Percentiles rank a stretch among this genome's conserved stretches.
These are phyloP conservation scores for Hyperoplus lanceolatus DNA, from an alignment of 2,797 vertebrate genomes.

Conservation along the genomic window DNA sequence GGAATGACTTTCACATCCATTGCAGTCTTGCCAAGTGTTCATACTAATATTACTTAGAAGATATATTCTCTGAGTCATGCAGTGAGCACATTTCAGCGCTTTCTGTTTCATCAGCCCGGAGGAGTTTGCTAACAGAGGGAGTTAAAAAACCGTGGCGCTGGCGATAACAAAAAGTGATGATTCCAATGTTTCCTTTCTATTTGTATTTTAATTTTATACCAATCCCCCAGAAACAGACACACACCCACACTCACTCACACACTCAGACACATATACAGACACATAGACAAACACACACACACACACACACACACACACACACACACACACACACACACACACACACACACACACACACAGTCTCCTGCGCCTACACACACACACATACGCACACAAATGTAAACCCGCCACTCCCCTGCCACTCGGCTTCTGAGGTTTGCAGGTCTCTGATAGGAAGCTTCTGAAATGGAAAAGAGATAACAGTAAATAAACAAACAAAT, in stretches of 20 bases:
- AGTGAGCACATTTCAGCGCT: constrained; percentile 67
- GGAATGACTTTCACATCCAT: constrained; percentile 56
- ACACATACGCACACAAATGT: constrained; percentile 44
- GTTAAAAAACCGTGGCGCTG: constrained; percentile 68
- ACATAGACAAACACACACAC: neutral
- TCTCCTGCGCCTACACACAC: constrained; percentile 1
- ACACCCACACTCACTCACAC: constrained; percentile 29
- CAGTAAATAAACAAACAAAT: constrained; percentile 86
- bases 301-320: constrained; percentile 26
- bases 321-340: constrained; percentile 36
- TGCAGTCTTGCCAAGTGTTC: constrained; percentile 65
- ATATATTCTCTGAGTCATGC: constrained; percentile 69
- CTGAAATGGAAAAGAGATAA: constrained; percentile 85
- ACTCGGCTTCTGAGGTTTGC: constrained; percentile 82
- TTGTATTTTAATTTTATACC: constrained; percentile 84
- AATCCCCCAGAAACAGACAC: constrained; percentile 71
- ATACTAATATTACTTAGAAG: constrained; percentile 67
- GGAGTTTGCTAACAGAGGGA: constrained; percentile 81
- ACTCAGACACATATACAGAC: constrained; percentile 32
- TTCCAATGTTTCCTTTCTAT: constrained; percentile 82
- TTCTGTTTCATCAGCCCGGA: constrained; percentile 73
- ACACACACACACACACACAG: constrained; percentile 10
- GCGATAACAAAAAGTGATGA: constrained; percentile 84
- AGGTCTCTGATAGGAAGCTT: constrained; percentile 82
- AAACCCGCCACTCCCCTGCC: constrained; percentile 75